Conservation (phyloP, 2,113 vertebrate species). For the Caranx melampygus region DNA sequence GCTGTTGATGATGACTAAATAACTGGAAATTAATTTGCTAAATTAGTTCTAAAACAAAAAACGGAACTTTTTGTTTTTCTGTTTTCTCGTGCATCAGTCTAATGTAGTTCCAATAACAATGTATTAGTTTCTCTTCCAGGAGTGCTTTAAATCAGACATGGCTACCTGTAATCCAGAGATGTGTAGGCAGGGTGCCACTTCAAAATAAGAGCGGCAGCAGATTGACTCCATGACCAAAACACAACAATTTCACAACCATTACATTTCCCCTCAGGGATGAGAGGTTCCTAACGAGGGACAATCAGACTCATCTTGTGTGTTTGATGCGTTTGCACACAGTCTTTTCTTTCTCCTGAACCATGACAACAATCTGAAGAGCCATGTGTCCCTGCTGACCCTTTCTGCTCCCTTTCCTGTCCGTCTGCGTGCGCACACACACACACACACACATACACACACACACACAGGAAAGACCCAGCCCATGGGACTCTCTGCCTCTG, state of each 20-base stretch:
- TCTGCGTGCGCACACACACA: not conserved
- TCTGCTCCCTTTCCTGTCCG: constrained; percentile 53
- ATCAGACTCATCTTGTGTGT: not conserved
- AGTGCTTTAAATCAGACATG: too few species aligned
- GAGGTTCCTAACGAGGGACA: not conserved
- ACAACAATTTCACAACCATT: not conserved
- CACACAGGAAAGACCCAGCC: constrained; percentile 65
- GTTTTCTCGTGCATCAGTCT: too few species aligned
- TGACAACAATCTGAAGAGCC: constrained; percentile 51
- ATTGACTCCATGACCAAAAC: not conserved
- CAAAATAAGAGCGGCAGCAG: too few species aligned
- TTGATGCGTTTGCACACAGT: constrained; percentile 9
- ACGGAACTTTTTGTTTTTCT: too few species aligned
- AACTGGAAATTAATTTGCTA: too few species aligned
- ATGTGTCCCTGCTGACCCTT: constrained; percentile 40
- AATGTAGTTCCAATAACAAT: too few species aligned
- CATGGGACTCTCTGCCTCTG: constrained; percentile 42
- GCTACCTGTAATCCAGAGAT: too few species aligned
- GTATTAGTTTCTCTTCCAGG: too few species aligned
- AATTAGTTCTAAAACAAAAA: too few species aligned
- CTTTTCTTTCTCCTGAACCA: constrained; percentile 34
- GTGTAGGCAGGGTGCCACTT: too few species aligned
- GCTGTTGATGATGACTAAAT: too few species aligned
- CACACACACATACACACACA: constrained; percentile 19
- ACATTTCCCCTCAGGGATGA: not conserved